Evolutionary conservation across 2,888 invertebrate species (phyloP), one percentile per base, ranked within the genome.

Genomic region (Aporophyla lueneburgensis): DNA sequence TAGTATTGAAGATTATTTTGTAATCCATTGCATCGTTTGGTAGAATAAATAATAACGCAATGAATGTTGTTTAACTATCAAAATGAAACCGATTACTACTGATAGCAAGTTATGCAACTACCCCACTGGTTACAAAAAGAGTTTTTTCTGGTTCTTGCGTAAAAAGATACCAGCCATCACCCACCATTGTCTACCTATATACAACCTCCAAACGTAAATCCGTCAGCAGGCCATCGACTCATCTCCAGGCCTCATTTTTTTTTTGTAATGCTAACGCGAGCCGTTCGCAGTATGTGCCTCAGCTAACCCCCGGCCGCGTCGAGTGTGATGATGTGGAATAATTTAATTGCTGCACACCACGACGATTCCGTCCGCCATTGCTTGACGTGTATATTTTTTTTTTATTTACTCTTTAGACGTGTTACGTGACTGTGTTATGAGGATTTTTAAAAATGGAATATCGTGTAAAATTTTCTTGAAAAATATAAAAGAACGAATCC

Each of bases 311-410:
- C 87, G 80, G 76, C 78, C 78, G 83, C 81, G 86, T 86, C 78
- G 75, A 74, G 91, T 92, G 93, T 88, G 94, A 94, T 94, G 93
- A 93, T 89, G 94, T 90, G 93, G 91, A 92, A 92, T 94, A 95
- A 95, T 95, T 95, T 95, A 95, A 95, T 95, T 95, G 95, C 92
- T 91, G 91, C 87, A 89, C 84, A 77, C 77, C 77, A 85, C 89
- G 74, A 72, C 89, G 90, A 87, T 89, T 91, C 87, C 93, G 89
- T 88, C 89, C 89, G 89, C 87, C 86, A 82, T 87, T 84, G 83
- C 85, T 81, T 72, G 76, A 79, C 76, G 82, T 74, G 75, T 85
- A 83, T 81, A 83, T 71, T 70, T 74, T 71, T 70, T 74, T 67
- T 74, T 70, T 67, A 7, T 51, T 27, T 59, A 14, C 5, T 33